phyloP scores from a whole-genome alignment of 2,113 vertebrate species.

The Eretmodus cyanostictus region DNA sequence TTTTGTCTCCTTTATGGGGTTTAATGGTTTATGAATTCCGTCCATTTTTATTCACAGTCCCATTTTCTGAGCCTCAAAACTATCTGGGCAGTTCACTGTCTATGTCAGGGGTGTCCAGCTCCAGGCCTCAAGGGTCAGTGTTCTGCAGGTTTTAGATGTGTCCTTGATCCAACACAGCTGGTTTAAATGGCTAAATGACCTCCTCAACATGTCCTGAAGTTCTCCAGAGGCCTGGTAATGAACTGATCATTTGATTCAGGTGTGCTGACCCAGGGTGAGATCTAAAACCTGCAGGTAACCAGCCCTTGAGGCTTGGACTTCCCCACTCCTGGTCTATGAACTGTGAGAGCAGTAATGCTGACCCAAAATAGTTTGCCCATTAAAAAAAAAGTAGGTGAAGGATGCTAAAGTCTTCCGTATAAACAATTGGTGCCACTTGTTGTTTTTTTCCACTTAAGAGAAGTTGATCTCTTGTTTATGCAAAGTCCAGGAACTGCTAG shows the following conservation, averaged over 20 bases:
- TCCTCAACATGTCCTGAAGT: background rate
- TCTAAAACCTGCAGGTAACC: background rate
- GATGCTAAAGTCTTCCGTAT: background rate
- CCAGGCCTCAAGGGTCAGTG: background rate
- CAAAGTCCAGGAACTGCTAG: background rate
- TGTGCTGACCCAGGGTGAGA: background rate
- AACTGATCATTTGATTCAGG: background rate
- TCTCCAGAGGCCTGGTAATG: background rate
- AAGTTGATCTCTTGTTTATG: background rate
- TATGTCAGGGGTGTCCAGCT: background rate
- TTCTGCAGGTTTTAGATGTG: background rate
- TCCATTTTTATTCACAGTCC: background rate
- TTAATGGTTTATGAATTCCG: background rate
- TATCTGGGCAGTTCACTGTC: background rate
- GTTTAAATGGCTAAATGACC: background rate
- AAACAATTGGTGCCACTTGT: background rate
- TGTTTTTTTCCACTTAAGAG: accelerated
- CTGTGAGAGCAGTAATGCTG: background rate
- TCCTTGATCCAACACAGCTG: background rate
- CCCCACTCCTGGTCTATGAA: background rate
- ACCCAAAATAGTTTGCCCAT: background rate
- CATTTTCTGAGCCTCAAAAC: background rate
- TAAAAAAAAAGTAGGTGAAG: background rate
- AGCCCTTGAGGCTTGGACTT: background rate
- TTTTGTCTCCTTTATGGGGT: background rate